Conservation (phyloP, 2,113 vertebrate genomes). For the Otus sunia region DNA sequence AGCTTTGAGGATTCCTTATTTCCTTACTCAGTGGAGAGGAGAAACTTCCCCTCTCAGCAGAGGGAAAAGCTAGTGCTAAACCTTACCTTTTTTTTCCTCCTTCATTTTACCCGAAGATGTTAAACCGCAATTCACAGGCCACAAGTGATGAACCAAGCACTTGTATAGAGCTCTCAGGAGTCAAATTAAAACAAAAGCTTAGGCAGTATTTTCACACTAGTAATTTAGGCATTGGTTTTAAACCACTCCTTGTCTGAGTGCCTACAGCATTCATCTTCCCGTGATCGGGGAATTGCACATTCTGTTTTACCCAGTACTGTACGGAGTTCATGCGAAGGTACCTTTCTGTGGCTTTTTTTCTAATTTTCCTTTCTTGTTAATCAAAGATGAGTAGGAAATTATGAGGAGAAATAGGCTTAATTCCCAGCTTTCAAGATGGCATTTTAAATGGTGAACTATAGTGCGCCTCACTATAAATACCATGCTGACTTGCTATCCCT, state of each 20-base stretch:
- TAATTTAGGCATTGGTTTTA: neutral
- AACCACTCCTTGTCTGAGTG: neutral
- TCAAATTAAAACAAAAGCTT: neutral
- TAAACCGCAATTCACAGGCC: neutral
- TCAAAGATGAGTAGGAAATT: neutral
- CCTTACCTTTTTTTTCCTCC: neutral
- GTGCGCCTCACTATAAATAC: accelerated
- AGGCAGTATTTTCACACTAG: neutral
- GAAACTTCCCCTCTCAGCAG: neutral
- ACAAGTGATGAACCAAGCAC: neutral
- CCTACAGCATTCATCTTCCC: neutral
- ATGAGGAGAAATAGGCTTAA: neutral
- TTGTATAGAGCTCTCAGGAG: neutral
- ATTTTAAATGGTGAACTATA: accelerated
- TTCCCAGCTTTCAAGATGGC: neutral
- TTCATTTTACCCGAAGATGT: neutral
- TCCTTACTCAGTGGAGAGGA: neutral
- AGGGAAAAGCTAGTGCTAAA: neutral
- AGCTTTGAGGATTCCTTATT: neutral
- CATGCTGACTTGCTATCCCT: accelerated
- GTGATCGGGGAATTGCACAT: accelerated
- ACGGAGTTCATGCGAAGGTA: accelerated
- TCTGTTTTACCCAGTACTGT: neutral
- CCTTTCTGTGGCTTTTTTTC: neutral
- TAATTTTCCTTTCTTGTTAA: neutral